These are phyloP conservation scores for Temnothorax ravouxi DNA, from an alignment of 2,888 invertebrate species.

Conservation along the genomic window DNA sequence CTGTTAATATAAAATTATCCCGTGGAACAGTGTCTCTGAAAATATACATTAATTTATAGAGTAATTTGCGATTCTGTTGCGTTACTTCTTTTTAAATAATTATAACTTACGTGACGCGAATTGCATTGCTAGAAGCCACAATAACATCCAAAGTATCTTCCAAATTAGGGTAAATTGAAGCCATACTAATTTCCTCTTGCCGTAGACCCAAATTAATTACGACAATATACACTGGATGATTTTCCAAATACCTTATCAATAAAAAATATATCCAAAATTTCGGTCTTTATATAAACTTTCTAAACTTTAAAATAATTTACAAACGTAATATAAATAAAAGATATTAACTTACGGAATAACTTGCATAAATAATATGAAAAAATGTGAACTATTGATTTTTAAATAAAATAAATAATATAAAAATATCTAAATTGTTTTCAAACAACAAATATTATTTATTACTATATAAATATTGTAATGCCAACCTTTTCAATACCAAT, in stretches of 20 bases:
- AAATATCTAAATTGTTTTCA: not conserved
- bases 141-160: slow-evolving; percentile 71
- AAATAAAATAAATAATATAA: not conserved
- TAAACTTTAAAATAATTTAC: not conserved
- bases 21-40: slow-evolving; percentile 48
- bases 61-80: not conserved
- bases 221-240: slow-evolving; percentile 73
- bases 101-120: slow-evolving; percentile 61
- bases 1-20: slow-evolving; percentile 56
- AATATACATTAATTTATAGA: not conserved
- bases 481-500: slow-evolving; percentile 78
- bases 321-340: not conserved
- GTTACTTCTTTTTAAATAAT: not conserved
- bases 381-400: too few relatives aligned
- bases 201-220: slow-evolving; percentile 75
- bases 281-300: not conserved
- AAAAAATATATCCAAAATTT: not conserved
- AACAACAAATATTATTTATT: slow-evolving; percentile 7
- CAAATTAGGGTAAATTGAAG: slow-evolving; percentile 72
- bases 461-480: not conserved
- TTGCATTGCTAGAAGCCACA: slow-evolving; percentile 75
- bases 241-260: slow-evolving; percentile 71
- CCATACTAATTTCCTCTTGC: slow-evolving; percentile 73
- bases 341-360: not conserved
- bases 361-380: not conserved